A percentile compares a stretch with the other conserved stretches of the same genome.
Evolutionary conservation across 2,797 vertebrate genomes (phyloP).

Genomic region (Rhinoraja longicauda): DNA sequence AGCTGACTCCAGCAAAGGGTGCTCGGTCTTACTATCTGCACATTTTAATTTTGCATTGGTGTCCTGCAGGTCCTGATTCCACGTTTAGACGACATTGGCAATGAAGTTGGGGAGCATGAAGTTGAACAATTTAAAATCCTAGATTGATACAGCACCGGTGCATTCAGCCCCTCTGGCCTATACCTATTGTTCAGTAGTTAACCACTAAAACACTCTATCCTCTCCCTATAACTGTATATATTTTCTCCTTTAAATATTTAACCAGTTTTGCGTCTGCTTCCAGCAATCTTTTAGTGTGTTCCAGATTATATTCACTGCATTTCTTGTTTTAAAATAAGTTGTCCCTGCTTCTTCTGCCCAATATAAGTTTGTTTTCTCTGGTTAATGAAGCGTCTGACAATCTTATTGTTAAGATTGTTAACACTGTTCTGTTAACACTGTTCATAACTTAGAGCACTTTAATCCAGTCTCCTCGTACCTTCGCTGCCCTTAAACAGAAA

Average conservation of each 20-base stretch:
- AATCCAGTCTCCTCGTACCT: neutral
- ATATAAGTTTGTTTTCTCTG: neutral
- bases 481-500: neutral
- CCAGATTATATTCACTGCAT: neutral
- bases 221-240: neutral
- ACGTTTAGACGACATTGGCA: neutral
- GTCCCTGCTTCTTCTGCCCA: neutral
- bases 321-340: too few species aligned
- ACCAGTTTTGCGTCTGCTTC: neutral
- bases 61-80: neutral
- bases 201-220: neutral
- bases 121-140: neutral
- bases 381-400: neutral
- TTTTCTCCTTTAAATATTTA: neutral
- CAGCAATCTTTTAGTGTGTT: neutral
- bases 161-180: too few species aligned
- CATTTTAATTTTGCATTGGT: neutral
- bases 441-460: neutral
- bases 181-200: neutral
- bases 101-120: neutral
- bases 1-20: neutral
- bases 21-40: neutral
- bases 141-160: neutral
- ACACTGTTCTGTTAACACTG: neutral
- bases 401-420: too few species aligned